Evolutionary conservation across 2,797 vertebrate genomes (phyloP), one percentile per base, ranked within the genome.

Genomic region (Semaprochilodus insignis): DNA sequence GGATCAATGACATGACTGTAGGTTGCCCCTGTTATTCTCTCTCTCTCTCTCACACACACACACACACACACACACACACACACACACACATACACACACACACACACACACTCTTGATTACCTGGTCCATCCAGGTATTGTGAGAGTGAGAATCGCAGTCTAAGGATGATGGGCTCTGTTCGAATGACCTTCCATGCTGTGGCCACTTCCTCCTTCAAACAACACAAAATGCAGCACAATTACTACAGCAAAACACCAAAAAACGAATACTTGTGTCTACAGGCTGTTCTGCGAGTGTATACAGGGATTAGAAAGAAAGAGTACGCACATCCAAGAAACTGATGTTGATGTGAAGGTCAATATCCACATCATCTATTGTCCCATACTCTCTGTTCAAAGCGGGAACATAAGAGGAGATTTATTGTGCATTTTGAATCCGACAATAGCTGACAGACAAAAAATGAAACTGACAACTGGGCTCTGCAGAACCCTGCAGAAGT

Each of bases 151-250:
- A 99, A 99, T 85, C 97, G 96, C 78, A 99, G 94, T 90, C 98
- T 96, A 86, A 99, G 94, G 85, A 99, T 94, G 83, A 99, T 97
- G 86, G 98, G 97, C 91, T 99, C 98, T 60, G 97, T 97, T 91
- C 98, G 96, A 89, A 99, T 97, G 89, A 99, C 98, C 94, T 99
- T 99, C 98, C 98, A 99, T 5, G 98, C 98, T 36, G 97, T 99
- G 0, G 98, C 97, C 91, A 99, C 97, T 93, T 99, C 98, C 95
- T 99, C 98, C 98, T 99, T 90, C 87, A 88, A 77, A 89, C 85
- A 88, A 51, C 77, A 88, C 83, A 88, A 74, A 90, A 55, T 62
- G 86, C 80, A 89, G 86, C 90, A 81, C 89, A 73, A 27, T 78
- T 74, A 71, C 51, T 52, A 66, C 36, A 36, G 36, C 36, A 36